phyloP scores from a whole-genome alignment of 92 coral and sea anemone genomes.

The Chrysogorgia sp. region DNA sequence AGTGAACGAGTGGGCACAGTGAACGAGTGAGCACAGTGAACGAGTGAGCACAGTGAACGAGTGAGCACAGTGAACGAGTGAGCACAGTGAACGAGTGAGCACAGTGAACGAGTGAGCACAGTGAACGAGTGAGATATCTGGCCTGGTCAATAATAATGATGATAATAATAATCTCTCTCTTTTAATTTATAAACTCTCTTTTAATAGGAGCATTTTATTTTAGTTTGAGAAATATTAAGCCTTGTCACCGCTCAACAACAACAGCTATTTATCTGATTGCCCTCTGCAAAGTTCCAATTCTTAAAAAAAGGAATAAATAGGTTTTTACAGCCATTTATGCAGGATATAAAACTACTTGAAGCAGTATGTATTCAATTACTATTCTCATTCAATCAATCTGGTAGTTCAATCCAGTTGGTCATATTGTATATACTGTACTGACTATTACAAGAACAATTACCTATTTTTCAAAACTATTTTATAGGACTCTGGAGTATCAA shows the following conservation, averaged over 20 bases:
- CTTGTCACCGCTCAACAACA: not conserved
- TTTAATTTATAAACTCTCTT: too few species aligned
- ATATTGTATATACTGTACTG: not conserved
- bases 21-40: too few species aligned
- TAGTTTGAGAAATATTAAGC: not conserved
- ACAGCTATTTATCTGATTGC: not conserved
- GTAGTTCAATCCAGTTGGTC: not conserved
- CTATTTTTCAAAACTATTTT: not conserved
- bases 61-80: too few species aligned
- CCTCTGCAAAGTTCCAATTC: conserved; percentile 10
- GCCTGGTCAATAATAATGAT: too few species aligned
- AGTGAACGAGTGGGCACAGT: too few species aligned
- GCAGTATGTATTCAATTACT: conserved; percentile 22
- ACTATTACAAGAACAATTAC: not conserved
- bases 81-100: too few species aligned
- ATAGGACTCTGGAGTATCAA: not conserved
- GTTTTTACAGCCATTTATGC: conserved; percentile 9
- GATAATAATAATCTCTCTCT: too few species aligned
- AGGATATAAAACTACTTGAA: conserved; percentile 10
- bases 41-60: too few species aligned
- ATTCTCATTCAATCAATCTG: too few species aligned
- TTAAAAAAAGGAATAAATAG: not conserved
- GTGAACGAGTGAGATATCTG: too few species aligned
- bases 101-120: too few species aligned
- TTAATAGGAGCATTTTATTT: conserved; percentile 2